These are phyloP conservation scores for Oscheius sp. DNA, from an alignment of 2,888 invertebrate species.

Conservation along the genomic window DNA sequence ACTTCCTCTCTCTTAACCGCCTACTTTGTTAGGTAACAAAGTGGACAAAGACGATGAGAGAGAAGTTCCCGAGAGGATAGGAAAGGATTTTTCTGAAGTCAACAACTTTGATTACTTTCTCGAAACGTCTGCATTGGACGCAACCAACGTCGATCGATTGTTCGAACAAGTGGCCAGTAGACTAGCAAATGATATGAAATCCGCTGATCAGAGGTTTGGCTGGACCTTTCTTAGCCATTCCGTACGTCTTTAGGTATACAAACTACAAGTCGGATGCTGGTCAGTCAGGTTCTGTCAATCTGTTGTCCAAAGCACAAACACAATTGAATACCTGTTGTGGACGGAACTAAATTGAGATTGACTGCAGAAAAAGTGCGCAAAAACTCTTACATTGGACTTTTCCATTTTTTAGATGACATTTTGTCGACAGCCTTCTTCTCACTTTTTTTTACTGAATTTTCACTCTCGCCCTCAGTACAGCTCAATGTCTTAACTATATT, in stretches of 20 bases:
- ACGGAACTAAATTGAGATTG: conserved; percentile 32
- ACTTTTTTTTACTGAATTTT: background rate
- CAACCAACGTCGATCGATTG: conserved; percentile 94
- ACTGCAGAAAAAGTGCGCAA: no score
- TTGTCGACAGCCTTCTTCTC: conserved; percentile 2
- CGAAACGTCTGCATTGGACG: conserved; percentile 97
- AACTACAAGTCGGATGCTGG: conserved; percentile 52
- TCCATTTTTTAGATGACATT: background rate
- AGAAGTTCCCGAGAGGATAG: conserved; percentile 93
- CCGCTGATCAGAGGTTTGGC: conserved; percentile 67
- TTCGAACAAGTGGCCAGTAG: conserved; percentile 90
- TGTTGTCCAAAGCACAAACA: conserved; percentile 62
- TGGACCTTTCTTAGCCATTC: background rate
- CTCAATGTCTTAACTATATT: no score
- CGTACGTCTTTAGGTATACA: conserved; percentile 43
- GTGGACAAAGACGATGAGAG: conserved; percentile 91
- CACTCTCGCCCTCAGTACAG: background rate
- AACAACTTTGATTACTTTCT: conserved; percentile 87
- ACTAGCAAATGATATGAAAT: conserved; percentile 72
- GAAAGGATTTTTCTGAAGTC: conserved; percentile 89
- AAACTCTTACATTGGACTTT: background rate
- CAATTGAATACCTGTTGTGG: conserved; percentile 61
- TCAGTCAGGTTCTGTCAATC: conserved; percentile 42
- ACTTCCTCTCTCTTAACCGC: background rate
- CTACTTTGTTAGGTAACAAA: conserved; percentile 86